Conservation (phyloP, 2,888 invertebrate species). For the Sturmia bella region DNA sequence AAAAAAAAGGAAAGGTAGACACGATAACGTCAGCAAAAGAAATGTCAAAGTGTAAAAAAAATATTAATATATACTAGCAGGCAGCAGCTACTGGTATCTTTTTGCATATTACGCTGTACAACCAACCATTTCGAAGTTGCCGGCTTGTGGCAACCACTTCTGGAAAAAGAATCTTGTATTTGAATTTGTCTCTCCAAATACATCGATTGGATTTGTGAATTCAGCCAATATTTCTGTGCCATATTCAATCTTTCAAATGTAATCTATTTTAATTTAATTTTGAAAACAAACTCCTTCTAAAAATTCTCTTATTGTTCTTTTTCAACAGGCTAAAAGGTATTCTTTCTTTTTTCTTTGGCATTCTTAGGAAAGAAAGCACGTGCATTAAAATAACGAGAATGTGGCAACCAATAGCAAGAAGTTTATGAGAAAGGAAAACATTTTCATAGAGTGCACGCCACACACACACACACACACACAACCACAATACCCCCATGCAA, state of each 20-base stretch:
- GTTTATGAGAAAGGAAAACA: constrained; percentile 56
- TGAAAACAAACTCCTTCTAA: constrained; percentile 30
- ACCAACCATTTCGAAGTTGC: too few relatives aligned
- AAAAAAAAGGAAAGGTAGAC: background rate
- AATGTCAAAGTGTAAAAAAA: background rate
- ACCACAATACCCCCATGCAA: too few relatives aligned
- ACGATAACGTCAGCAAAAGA: background rate
- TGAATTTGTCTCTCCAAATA: too few relatives aligned
- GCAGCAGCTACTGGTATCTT: too few relatives aligned
- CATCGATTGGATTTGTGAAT: too few relatives aligned
- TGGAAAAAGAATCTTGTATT: too few relatives aligned
- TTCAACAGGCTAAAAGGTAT: constrained; percentile 31
- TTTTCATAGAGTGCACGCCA: constrained; percentile 36
- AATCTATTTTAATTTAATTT: constrained; percentile 30
- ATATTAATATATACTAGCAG: too few relatives aligned
- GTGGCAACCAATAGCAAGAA: constrained; percentile 57
- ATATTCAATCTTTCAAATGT: background rate
- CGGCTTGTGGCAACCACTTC: too few relatives aligned
- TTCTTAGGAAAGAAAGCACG: constrained; percentile 54
- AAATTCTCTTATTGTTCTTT: constrained; percentile 35
- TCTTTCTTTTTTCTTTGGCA: background rate
- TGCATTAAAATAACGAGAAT: constrained; percentile 59
- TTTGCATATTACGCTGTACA: too few relatives aligned
- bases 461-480: background rate
- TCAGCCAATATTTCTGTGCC: too few relatives aligned